Evolutionary conservation across 2,888 invertebrate species (phyloP).

Genomic region (Rhingia campestris): DNA sequence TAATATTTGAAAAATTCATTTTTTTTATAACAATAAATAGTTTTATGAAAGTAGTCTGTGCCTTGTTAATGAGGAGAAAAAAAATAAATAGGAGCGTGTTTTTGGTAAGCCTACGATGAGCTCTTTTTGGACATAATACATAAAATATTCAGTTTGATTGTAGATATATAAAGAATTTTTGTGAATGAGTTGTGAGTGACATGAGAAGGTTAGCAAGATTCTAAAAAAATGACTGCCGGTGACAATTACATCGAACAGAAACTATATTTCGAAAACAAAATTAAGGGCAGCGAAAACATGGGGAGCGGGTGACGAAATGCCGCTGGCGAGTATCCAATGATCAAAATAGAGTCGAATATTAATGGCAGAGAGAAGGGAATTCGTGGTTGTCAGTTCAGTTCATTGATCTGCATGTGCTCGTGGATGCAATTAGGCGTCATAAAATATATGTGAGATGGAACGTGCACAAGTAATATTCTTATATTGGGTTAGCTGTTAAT

Average conservation of each 20-base stretch:
- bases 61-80: slow-evolving; percentile 12
- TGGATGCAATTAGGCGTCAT: too few species aligned
- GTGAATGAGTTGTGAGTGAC: slow-evolving; percentile 71
- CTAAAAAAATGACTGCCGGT: slow-evolving; percentile 23
- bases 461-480: too few species aligned
- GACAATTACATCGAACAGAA: slow-evolving; percentile 5
- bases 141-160: slow-evolving; percentile 74
- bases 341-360: slow-evolving; percentile 47
- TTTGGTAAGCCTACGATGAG: slow-evolving; percentile 36
- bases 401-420: slow-evolving; percentile 43
- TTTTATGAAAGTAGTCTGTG: slow-evolving; percentile 11
- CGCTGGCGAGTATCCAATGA: slow-evolving; percentile 52
- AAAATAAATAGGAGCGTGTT: slow-evolving; percentile 18
- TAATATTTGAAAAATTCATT: slow-evolving; percentile 79
- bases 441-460: too few species aligned
- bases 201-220: slow-evolving; percentile 27
- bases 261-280: background rate
- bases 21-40: slow-evolving; percentile 15
- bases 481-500: too few species aligned
- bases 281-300: background rate
- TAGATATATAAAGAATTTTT: slow-evolving; percentile 80
- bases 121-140: slow-evolving; percentile 9
- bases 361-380: slow-evolving; percentile 30
- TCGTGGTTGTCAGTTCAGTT: slow-evolving; percentile 22
- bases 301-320: slow-evolving; percentile 27